phyloP scores from a whole-genome alignment of 2,888 invertebrate species.

The Callimorpha dominula region DNA sequence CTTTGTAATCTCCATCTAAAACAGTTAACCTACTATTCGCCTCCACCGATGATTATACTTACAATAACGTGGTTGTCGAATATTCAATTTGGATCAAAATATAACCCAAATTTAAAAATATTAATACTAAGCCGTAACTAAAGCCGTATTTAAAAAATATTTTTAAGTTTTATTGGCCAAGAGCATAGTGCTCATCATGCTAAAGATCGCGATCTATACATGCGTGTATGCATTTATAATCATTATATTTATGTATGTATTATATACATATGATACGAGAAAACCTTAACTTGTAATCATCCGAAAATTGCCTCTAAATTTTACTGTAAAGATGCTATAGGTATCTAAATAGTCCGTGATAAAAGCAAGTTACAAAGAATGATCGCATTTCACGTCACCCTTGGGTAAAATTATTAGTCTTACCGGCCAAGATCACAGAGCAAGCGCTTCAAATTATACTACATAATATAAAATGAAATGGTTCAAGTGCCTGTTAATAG shows the following conservation, averaged over 20 bases:
- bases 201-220: too few relatives aligned
- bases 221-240: too few relatives aligned
- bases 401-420: background rate
- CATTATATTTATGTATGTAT: background rate
- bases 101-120: too few relatives aligned
- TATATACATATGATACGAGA: too few relatives aligned
- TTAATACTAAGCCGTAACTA: too few relatives aligned
- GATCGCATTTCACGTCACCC: constrained; percentile 11
- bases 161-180: too few relatives aligned
- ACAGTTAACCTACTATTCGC: background rate
- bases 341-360: constrained; percentile 1
- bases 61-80: too few relatives aligned
- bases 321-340: background rate
- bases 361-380: constrained; percentile 1
- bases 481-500: constrained; percentile 26
- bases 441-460: constrained; percentile 9
- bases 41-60: too few relatives aligned
- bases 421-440: constrained; percentile 7
- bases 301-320: background rate
- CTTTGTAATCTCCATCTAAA: background rate
- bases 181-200: too few relatives aligned
- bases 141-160: too few relatives aligned
- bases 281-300: too few relatives aligned
- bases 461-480: constrained; percentile 9
- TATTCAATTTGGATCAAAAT: too few relatives aligned